A percentile compares a stretch with the other conserved stretches of the same genome.
These are phyloP conservation scores for Lepus timidus DNA, from an alignment of 2,113 vertebrate species.

Conservation along the genomic window DNA sequence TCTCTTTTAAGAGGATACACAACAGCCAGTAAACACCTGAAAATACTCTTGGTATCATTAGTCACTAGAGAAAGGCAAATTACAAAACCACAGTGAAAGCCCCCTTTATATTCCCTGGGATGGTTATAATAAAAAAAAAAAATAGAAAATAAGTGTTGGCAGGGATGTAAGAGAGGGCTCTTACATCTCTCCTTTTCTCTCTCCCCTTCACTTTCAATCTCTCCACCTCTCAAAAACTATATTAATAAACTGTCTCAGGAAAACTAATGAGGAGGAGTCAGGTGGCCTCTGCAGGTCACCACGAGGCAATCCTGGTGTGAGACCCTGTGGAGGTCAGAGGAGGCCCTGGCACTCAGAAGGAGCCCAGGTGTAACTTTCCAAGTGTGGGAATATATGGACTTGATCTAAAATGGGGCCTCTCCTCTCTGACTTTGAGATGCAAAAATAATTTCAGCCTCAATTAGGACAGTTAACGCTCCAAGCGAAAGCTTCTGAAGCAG, in stretches of 20 bases:
- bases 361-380: background rate
- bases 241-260: background rate
- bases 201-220: no score
- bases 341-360: no score
- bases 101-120: background rate
- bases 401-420: background rate
- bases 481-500: background rate
- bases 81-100: background rate
- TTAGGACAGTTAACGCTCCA: background rate
- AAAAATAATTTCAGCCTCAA: background rate
- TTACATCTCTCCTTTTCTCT: no score
- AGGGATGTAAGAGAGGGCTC: background rate
- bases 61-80: background rate
- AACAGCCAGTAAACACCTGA: background rate
- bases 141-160: background rate
- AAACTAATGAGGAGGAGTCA: background rate
- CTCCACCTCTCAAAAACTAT: no score
- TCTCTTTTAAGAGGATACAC: background rate
- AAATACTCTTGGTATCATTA: background rate
- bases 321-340: accelerated
- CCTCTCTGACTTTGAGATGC: background rate
- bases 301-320: background rate
- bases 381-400: background rate
- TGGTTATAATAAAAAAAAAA: background rate
- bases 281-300: background rate